Base-by-base conservation (phyloP, 2,113 vertebrate species). In the Cairina moschata region DNA sequence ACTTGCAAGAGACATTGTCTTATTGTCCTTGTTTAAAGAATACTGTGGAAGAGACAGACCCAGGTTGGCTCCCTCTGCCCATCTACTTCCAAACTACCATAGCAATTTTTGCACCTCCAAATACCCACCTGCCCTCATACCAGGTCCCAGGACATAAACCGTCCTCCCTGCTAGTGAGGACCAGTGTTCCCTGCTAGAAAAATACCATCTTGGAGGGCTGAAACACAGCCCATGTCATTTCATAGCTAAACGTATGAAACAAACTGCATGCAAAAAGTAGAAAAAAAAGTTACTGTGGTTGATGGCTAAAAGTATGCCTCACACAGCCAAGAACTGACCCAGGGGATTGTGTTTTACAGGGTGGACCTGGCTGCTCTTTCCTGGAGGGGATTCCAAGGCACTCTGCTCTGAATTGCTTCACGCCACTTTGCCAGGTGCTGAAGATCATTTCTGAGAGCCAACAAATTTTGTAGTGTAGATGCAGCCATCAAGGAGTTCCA, bases 271-370 rank as follows among this genome's bases (percentile, higher is more conserved):
- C 34, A 22, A 74, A 62, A 82, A 20, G 59, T 59, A 82, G 69
- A 59, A 82, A 23, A 23, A 50, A 22, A 82, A 22, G 0, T 2
- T 12, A 10, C 5, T 46, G 2, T 38, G 25, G 6, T 11, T 77
- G n/a, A 29, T 52, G 29, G 31, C 21, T 90, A 8, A 29, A 74
- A 25, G 15, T 23, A 14, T 48, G 32, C 2, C 8, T 6, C 5
- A 13, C 0, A 0, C 23, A 83, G 21, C 48, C 9, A 1, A 1
- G n/a, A 52, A 46, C 7, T 42, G 7, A 55, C 20, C 15, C 8
- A 1, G 2, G 26, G 31, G 32, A 68, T 9, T 23, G 36, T 71
- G 46, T 23, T 88, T 59, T 59, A 3, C 16, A 34, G 5, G 0
- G 0, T 32, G n/a, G 31, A n/a, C 11, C 5, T 3, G 7, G 38